Evolutionary conservation across 2,888 invertebrate genomes (phyloP), one percentile per base, ranked within the genome.

Genomic region (Ophion costatus): DNA sequence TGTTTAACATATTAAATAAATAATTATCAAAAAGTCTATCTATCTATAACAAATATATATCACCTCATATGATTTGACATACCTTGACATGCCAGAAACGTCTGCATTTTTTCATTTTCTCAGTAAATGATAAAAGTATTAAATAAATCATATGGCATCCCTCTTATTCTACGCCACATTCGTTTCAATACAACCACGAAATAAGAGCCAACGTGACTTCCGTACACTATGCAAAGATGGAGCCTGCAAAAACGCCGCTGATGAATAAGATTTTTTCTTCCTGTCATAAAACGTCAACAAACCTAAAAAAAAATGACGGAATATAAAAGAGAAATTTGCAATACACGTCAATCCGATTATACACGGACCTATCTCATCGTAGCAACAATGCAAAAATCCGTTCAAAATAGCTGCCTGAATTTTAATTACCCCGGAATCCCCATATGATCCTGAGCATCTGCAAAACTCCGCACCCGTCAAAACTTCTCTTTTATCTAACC

Each of bases 361-460:
- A 4, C 4, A 51, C 17, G n/a, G 22, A 17, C 33, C n/a, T 1
- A 42, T 24, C 69, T 14, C 22, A 59, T 22, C 6, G 17, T 42
- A 10, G n/a, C 42, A n/a, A 45, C 67, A n/a, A 67, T 45, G 3
- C 5, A 11, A 2, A 38, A 69, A 10, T 59, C n/a, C 61, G 20
- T 45, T 45, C 11, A 29, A 42, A 33, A 38, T 5, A 70, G 38
- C 22, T 56, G 24, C 67, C 73, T 38, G 61, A 67, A 73, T 78
- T 51, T 33, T 59, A 74, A 73, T 77, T 29, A 69, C 56, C 69
- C 14, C 29, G 20, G 73, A 67, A 20, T 76, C 56, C 22, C 42
- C 17, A 7, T 24, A 56, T 11, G 38, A 24, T 9, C 45, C 22
- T 38, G 3, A 42, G 69, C 73, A 66, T 66, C 71, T 66, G 71